Base-by-base conservation (phyloP, 2,113 vertebrate species). In the Lanius ludovicianus region DNA sequence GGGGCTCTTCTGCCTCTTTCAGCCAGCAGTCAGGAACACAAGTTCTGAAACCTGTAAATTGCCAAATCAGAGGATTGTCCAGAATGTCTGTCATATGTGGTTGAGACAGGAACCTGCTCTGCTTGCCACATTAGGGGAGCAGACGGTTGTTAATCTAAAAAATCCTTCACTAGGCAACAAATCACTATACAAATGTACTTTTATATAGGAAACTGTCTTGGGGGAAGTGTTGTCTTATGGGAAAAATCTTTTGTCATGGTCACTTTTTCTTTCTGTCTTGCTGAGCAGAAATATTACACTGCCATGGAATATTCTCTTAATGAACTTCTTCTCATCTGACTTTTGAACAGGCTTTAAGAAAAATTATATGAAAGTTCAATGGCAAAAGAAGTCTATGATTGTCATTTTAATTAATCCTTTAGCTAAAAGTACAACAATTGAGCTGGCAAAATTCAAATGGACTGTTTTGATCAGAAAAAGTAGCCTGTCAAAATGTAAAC, bases 361-460 rank as follows among this genome's bases (percentile, higher is more conserved):
- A 86, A 86, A 41, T 84, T 71, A 33, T 60, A 27, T 64, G n/a
- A 67, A 52, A 6, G 84, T 90, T 60, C 39, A 77, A 1, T 53
- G 47, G 14, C 35, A 83, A 76, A 59, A 13, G 33, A 67, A 64
- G 56, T n/a, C 42, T 59, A 6, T 21, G 21, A 22, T 19, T 92
- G 84, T 75, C 31, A 89, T 68, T 91, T 93, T 93, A 57, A 75
- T 86, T 94, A 33, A 88, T 86, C 31, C 47, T 46, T 12, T 53
- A 68, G 56, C 75, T 93, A 86, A 93, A 95, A 93, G 75, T 74
- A n/a, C 16, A 77, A 77, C n/a, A 94, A 46, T 42, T 11, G 35
- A 80, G 6, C 20, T 63, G 23, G 25, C 76, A 85, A 91, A 85
- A 84, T 90, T 94, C 24, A 59, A 67, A 75, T 28, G 27, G 24